Base-by-base conservation (phyloP, 2,888 invertebrate species). In the Patella pellucida region DNA sequence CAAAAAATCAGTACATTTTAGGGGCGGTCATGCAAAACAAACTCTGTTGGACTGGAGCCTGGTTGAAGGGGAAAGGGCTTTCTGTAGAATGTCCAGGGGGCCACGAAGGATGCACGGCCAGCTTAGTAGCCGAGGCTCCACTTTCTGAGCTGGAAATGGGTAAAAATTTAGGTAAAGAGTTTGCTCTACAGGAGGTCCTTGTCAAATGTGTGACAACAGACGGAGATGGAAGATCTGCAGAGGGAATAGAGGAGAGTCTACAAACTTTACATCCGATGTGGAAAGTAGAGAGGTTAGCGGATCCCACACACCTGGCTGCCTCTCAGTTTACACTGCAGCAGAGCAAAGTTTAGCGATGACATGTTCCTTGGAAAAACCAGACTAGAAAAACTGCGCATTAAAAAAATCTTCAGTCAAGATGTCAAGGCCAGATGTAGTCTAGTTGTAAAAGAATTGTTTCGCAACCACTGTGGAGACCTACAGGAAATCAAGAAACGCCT, bases 21-120 rank as follows among this genome's bases (percentile, higher is more conserved):
- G 9, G 27, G 12, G 68, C 15, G 3, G 52, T 68, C 3, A 52
- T 68, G 11, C 73, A 73, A 51, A 69, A 73, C 52, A 73, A 73
- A 52, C 69, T 73, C 15, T 73, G 73, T 19, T 69, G 52, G 77
- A 72, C 56, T 52, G 72, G 75, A 71, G 72, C 72, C 19, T 77
- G 72, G 72, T 69, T 75, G 52, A 69, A 56, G n/a, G 52, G 52
- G 16, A 74, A 72, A 23, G 77, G 75, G 9, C 56, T 75, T 12
- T 70, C 69, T 52, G 72, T 75, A 12, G 50, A 67, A 12, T 78
- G 78, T 75, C 75, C 75, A 12, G 31, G 31, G 31, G 75, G 73
- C 12, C 74, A 74, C 54, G 52, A 41, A 1, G 76, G 74, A 3
- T 75, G 73, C 68, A 78, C 78, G 16, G 72, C 73, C 62, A 75